Evolutionary conservation across 2,113 vertebrate genomes (phyloP).

Genomic region (Pedetes capensis): DNA sequence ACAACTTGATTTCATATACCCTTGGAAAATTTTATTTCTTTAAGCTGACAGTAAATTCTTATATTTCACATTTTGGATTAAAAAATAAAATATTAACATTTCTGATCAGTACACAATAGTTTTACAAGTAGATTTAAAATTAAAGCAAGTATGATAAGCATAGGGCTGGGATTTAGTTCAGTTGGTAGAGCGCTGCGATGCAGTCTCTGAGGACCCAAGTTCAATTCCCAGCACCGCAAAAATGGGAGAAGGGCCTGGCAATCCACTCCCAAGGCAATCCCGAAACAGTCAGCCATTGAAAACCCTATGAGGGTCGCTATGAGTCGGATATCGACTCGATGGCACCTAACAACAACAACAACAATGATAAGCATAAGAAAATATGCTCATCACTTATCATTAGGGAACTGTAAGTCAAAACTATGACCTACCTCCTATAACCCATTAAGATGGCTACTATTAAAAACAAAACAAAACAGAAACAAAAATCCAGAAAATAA

Average conservation of each 20-base stretch:
- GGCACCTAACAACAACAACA: no score
- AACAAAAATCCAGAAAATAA: not conserved
- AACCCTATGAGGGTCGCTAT: no score
- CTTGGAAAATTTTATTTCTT: slow-evolving; percentile 24
- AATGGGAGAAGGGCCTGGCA: no score
- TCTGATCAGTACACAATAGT: not conserved
- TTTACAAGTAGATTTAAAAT: slow-evolving; percentile 22
- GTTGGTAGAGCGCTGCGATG: no score
- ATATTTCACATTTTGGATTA: not conserved
- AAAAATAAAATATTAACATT: not conserved
- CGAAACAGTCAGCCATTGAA: no score
- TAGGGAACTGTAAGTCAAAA: not conserved
- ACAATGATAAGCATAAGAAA: not conserved
- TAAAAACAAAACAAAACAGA: no score
- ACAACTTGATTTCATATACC: not conserved
- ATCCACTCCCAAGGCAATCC: no score
- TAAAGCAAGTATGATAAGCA: not conserved
- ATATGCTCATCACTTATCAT: not conserved
- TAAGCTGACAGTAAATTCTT: not conserved
- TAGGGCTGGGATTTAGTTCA: no score
- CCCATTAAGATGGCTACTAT: not conserved
- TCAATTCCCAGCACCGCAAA: no score
- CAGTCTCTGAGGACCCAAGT: no score
- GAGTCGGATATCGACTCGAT: no score
- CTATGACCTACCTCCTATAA: not conserved